Percentiles rank a stretch among this genome's conserved stretches.
phyloP scores from a whole-genome alignment of 2,888 invertebrate genomes.

The Tolmerus cingulatus region DNA sequence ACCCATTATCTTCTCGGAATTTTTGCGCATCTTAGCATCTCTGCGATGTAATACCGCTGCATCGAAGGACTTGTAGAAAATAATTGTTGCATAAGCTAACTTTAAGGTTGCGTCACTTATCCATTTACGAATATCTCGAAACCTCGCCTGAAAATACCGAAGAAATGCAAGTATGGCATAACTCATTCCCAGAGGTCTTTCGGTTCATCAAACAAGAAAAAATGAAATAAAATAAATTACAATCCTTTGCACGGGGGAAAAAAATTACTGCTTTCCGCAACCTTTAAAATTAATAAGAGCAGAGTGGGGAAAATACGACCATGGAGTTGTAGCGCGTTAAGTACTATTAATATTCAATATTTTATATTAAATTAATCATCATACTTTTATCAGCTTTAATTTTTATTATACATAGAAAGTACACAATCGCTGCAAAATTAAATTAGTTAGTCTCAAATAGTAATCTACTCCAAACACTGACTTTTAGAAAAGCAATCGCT shows the following conservation, averaged over 20 bases:
- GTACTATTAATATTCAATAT: too few species aligned
- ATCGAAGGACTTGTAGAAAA: not conserved
- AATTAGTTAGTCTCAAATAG: too few species aligned
- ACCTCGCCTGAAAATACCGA: not conserved
- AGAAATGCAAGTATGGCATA: not conserved
- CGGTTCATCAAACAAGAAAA: not conserved
- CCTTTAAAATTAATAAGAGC: not conserved
- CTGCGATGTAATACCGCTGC: not conserved
- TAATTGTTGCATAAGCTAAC: not conserved
- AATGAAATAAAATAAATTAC: not conserved
- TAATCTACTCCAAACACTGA: too few species aligned
- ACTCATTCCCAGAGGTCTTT: not conserved
- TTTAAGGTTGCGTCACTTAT: not conserved
- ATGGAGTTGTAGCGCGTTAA: too few species aligned
- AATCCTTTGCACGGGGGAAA: not conserved
- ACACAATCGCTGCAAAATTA: too few species aligned
- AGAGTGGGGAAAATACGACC: too few species aligned
- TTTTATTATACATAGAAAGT: too few species aligned
- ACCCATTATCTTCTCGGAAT: not conserved
- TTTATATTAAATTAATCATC: too few species aligned
- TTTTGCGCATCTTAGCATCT: not conserved
- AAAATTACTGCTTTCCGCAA: not conserved
- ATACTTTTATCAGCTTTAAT: too few species aligned
- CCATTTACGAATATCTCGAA: not conserved
- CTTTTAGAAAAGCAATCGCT: too few species aligned